Evolutionary conservation across 2,888 invertebrate species (phyloP).

Genomic region (Aricia artaxerxes): DNA sequence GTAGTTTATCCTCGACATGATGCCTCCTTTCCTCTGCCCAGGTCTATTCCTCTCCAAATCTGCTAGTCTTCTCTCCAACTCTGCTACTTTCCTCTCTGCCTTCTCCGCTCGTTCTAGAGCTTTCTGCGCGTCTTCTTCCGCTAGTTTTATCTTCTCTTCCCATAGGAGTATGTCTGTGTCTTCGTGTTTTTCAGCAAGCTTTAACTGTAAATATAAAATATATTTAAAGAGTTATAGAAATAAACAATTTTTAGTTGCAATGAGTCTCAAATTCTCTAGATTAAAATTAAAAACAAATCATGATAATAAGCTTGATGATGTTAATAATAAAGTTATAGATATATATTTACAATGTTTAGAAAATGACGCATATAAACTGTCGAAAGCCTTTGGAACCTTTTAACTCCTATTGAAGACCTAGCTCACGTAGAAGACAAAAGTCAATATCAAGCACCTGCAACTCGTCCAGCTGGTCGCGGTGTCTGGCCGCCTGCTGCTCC

Average conservation of each 20-base stretch:
- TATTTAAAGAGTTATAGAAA: too few species aligned
- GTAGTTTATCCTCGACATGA: conserved; percentile 69
- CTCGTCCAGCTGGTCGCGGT: conserved; percentile 79
- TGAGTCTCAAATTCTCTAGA: too few species aligned
- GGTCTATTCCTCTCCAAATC: conserved; percentile 38
- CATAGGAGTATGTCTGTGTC: conserved; percentile 84
- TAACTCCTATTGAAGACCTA: too few species aligned
- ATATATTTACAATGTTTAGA: too few species aligned
- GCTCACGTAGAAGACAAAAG: too few species aligned
- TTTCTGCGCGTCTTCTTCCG: conserved; percentile 84
- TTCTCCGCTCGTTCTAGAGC: conserved; percentile 82
- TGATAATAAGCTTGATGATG: too few species aligned
- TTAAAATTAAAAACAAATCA: too few species aligned
- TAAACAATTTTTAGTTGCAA: too few species aligned
- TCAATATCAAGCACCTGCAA: conserved; percentile 71
- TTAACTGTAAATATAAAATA: conserved; percentile 55
- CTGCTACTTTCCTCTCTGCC: conserved; percentile 56
- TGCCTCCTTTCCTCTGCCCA: conserved; percentile 48
- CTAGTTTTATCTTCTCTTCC: conserved; percentile 85
- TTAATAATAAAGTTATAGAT: too few species aligned
- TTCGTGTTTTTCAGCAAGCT: conserved; percentile 83
- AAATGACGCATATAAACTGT: too few species aligned
- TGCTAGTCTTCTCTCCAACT: conserved; percentile 45
- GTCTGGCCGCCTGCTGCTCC: conserved; percentile 81
- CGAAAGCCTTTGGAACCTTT: too few species aligned